Evolutionary conservation across 2,113 vertebrate genomes (phyloP).

Genomic region (Candoia aspera): DNA sequence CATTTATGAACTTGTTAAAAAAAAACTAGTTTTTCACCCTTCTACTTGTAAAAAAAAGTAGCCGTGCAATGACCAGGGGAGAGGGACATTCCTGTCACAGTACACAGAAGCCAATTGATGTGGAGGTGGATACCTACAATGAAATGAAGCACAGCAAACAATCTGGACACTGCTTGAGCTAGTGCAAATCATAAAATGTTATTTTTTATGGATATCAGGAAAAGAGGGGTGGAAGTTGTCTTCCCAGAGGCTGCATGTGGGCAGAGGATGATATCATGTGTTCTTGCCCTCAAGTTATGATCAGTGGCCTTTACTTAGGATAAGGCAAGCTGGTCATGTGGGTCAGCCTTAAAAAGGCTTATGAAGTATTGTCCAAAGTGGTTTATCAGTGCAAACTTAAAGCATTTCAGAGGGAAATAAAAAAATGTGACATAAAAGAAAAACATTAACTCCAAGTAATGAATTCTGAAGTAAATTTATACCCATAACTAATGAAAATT

Average conservation of each 20-base stretch:
- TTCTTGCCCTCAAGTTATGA: not conserved
- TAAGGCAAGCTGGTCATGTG: not conserved
- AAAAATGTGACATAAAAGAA: not conserved
- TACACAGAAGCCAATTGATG: not conserved
- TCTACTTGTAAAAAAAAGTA: not conserved
- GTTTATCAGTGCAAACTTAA: not conserved
- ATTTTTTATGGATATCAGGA: not conserved
- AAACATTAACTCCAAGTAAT: not conserved
- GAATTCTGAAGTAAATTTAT: slow-evolving; percentile 24
- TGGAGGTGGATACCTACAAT: not conserved
- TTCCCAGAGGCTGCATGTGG: not conserved
- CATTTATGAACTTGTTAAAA: no score
- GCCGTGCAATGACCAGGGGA: not conserved
- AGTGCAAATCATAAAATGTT: not conserved
- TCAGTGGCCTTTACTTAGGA: not conserved
- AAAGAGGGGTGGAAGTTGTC: not conserved
- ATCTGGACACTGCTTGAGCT: not conserved
- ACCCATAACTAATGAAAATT: not conserved
- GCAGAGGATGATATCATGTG: not conserved
- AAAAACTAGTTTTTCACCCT: not conserved
- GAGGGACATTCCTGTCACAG: not conserved
- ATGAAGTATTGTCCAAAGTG: slow-evolving; percentile 13
- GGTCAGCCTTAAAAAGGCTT: not conserved
- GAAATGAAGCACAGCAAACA: not conserved
- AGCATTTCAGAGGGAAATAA: not conserved